Evolutionary conservation across 2,113 vertebrate species (phyloP).

Genomic region (Pseudolaguvia tuberculata): DNA sequence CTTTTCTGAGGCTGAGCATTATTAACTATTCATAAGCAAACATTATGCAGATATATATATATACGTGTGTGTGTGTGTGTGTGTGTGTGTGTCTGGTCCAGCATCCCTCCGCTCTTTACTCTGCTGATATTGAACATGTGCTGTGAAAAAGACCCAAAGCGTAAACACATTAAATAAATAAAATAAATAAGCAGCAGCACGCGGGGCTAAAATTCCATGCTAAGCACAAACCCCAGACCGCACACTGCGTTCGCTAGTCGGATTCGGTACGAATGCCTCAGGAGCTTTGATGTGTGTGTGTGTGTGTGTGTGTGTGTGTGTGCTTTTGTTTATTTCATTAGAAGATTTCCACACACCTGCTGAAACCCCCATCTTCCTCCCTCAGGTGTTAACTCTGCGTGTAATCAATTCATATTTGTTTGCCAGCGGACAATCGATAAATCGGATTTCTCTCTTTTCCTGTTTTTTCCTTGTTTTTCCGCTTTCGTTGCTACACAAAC

Average conservation of each 20-base stretch:
- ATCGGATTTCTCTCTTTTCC: neutral
- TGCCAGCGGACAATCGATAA: neutral
- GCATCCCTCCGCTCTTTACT: neutral
- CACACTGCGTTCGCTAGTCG: neutral
- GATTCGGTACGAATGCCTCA: neutral
- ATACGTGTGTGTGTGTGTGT: no score
- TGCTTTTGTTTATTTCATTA: neutral
- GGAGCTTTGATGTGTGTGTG: neutral
- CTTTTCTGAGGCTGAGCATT: neutral
- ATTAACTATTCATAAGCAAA: constrained; percentile 29
- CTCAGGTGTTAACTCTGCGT: neutral
- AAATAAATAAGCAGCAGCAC: neutral
- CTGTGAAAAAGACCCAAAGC: constrained; percentile 41
- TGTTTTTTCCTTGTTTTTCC: no score
- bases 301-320: neutral
- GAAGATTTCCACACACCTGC: neutral
- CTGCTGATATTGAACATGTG: constrained; percentile 24
- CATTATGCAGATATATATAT: constrained; percentile 35
- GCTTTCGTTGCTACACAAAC: neutral
- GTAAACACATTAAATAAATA: constrained; percentile 8
- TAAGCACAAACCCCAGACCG: constrained; percentile 5
- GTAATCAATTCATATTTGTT: constrained; percentile 5
- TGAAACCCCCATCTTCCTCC: neutral
- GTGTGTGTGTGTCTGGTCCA: no score
- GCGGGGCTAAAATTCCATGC: neutral